Evolutionary conservation across 2,797 vertebrate genomes (phyloP).

Genomic region (Ctenochaetus hawaiiensis): DNA sequence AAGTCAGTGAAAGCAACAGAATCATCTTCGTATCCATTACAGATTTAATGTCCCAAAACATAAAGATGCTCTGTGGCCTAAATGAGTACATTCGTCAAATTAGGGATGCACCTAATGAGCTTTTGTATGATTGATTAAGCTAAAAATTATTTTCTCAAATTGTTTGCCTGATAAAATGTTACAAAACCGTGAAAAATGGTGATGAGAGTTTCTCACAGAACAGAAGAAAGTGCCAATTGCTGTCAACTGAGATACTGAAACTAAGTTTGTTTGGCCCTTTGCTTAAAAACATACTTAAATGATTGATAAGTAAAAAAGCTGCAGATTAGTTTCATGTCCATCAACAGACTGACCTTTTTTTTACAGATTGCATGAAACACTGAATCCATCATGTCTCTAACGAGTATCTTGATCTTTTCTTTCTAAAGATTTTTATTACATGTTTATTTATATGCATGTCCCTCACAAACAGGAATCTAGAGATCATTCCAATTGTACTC

Average conservation of each 20-base stretch:
- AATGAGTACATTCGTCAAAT: conserved; percentile 31
- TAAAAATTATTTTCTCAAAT: not conserved
- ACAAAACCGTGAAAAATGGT: not conserved
- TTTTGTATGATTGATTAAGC: conserved; percentile 32
- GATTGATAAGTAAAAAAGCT: not conserved
- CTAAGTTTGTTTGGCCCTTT: not conserved
- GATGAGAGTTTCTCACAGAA: not conserved
- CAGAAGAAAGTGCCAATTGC: not conserved
- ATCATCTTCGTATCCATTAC: conserved; percentile 18
- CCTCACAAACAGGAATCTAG: too few species aligned
- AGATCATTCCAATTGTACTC: not conserved
- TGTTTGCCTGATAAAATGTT: conserved; percentile 9
- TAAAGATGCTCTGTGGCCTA: conserved; percentile 21
- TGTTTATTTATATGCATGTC: not conserved
- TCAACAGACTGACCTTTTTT: not conserved
- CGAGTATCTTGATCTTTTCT: not conserved
- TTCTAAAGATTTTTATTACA: not conserved
- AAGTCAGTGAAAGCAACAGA: not conserved
- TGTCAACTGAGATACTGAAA: not conserved
- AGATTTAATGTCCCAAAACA: conserved; percentile 49
- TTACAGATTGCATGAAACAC: not conserved
- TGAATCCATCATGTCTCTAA: not conserved
- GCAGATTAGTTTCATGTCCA: not conserved
- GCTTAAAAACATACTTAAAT: not conserved
- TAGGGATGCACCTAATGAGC: conserved; percentile 1